A percentile compares a stretch with the other conserved stretches of the same genome.
Conservation (phyloP, 2,113 vertebrate genomes). For the Zingel zingel region DNA sequence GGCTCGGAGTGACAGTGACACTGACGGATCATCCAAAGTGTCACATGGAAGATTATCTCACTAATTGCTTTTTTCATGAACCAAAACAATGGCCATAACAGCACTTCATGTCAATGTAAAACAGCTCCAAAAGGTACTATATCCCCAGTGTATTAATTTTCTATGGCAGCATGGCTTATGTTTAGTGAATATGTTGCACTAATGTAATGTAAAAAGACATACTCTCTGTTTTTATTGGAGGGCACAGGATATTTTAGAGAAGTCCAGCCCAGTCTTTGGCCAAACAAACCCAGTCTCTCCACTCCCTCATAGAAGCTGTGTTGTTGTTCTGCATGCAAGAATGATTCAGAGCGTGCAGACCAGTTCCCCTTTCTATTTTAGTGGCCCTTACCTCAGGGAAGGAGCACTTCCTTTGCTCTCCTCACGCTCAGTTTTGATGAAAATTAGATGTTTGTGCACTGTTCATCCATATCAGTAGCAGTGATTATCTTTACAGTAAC, state of each 20-base stretch:
- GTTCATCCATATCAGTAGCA: background rate
- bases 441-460: conserved; percentile 22
- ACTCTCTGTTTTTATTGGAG: conserved; percentile 1
- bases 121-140: background rate
- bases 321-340: conserved; percentile 52
- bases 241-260: conserved; percentile 38
- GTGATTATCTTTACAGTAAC: background rate
- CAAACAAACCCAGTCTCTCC: conserved; percentile 27
- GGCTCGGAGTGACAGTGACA: conserved; percentile 11
- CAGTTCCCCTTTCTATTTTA: conserved; percentile 77
- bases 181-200: background rate
- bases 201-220: background rate
- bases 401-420: conserved; percentile 67
- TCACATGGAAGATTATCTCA: background rate
- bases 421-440: conserved; percentile 25
- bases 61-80: conserved; percentile 10
- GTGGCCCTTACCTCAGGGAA: conserved; percentile 65
- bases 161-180: background rate
- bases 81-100: background rate
- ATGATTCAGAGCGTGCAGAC: conserved; percentile 58
- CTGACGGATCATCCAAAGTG: background rate
- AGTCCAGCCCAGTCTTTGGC: background rate
- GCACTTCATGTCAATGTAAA: background rate
- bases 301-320: conserved; percentile 19
- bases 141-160: background rate